Percentiles rank a stretch among this genome's conserved stretches.
These are phyloP conservation scores for Leptoteleia sp. DNA, from an alignment of 1,140 invertebrate genomes.

Conservation along the genomic window DNA sequence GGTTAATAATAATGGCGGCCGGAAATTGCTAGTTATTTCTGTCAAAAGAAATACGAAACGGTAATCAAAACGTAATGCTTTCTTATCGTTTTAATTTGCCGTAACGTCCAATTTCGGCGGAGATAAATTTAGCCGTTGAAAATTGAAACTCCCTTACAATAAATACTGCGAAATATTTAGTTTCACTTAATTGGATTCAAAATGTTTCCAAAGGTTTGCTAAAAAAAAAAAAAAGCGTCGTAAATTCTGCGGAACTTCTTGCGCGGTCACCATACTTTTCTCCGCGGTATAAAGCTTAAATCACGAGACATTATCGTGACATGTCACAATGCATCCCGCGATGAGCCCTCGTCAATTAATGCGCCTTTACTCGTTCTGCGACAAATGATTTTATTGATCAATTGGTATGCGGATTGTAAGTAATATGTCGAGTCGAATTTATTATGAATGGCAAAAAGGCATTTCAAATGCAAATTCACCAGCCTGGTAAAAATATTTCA, in stretches of 20 bases:
- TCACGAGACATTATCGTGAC: slow-evolving; percentile 55
- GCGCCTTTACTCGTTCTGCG: slow-evolving; percentile 25
- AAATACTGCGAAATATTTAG: slow-evolving; percentile 8
- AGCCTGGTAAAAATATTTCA: too few species aligned
- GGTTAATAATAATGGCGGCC: slow-evolving; percentile 1
- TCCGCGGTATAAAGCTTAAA: slow-evolving; percentile 2
- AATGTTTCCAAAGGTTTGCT: neutral
- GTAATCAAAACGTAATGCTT: too few species aligned
- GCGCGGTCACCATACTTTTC: slow-evolving; percentile 17
- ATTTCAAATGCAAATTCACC: too few species aligned
- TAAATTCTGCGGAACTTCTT: neutral
- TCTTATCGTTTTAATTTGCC: neutral
- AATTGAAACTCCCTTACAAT: too few species aligned
- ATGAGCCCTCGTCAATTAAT: slow-evolving; percentile 48
- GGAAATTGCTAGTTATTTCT: neutral
- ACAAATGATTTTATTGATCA: slow-evolving; percentile 57
- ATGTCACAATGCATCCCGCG: slow-evolving; percentile 46
- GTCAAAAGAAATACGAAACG: too few species aligned
- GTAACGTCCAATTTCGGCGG: too few species aligned
- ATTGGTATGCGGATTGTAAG: slow-evolving; percentile 31
- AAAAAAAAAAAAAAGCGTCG: slow-evolving; percentile 4
- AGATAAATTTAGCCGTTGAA: too few species aligned
- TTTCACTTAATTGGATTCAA: neutral
- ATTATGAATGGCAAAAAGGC: too few species aligned
- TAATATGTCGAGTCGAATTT: slow-evolving; percentile 20